Evolutionary conservation across 2,113 vertebrate genomes (phyloP).

Genomic region (Brachyistius frenatus): DNA sequence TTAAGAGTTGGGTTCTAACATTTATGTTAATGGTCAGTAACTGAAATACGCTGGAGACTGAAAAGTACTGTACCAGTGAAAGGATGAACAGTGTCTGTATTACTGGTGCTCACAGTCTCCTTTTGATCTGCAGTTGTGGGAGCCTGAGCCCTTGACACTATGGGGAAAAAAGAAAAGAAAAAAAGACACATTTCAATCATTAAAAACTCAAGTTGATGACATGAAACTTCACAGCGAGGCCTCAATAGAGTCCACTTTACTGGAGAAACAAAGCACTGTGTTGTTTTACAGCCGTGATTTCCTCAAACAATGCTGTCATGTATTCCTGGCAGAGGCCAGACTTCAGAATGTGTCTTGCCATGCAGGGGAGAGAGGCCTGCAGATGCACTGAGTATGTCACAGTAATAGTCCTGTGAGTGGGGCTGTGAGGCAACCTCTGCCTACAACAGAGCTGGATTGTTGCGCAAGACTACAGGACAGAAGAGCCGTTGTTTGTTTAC

Average conservation of each 20-base stretch:
- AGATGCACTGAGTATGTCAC: constrained; percentile 58
- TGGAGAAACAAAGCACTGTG: constrained; percentile 49
- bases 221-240: constrained; percentile 18
- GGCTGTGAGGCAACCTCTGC: constrained; percentile 49
- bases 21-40: not conserved
- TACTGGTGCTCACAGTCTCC: not conserved
- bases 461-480: constrained; percentile 56
- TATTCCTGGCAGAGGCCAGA: constrained; percentile 55
- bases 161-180: not conserved
- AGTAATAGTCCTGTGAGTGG: constrained; percentile 64
- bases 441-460: constrained; percentile 73
- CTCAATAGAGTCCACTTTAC: constrained; percentile 27
- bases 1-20: not conserved
- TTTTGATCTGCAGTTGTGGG: not conserved
- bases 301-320: constrained; percentile 60
- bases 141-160: constrained; percentile 60
- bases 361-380: constrained; percentile 55
- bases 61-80: constrained; percentile 40
- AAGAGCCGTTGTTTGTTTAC: constrained; percentile 61
- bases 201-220: constrained; percentile 6
- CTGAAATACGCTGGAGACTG: no score
- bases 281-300: constrained; percentile 47
- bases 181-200: constrained; percentile 40
- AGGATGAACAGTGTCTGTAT: not conserved
- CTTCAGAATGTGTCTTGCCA: constrained; percentile 56